These are phyloP conservation scores for Scomber scombrus DNA, from an alignment of 2,113 vertebrate genomes.

Conservation along the genomic window DNA sequence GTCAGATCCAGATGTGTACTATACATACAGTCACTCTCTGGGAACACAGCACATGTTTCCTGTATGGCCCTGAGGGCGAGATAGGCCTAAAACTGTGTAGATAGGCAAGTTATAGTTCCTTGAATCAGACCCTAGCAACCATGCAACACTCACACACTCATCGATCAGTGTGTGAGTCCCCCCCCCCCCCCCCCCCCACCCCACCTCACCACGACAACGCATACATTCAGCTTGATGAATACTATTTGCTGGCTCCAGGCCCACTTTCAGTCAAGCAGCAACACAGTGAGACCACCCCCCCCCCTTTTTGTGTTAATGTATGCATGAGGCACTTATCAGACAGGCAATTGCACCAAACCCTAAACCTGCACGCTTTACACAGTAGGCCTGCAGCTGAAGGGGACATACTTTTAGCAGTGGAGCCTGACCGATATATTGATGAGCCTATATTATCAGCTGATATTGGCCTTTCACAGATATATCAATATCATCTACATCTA, in stretches of 20 bases:
- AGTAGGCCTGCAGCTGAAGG: background rate
- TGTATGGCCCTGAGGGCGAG: background rate
- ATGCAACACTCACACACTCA: background rate
- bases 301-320: conserved; percentile 9
- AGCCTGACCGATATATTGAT: too few relatives aligned
- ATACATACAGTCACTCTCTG: conserved; percentile 21
- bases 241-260: conserved; percentile 48
- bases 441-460: too few relatives aligned
- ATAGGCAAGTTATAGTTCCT: conserved; percentile 23
- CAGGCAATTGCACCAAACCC: too few relatives aligned
- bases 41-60: conserved; percentile 44
- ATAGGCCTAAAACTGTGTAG: background rate
- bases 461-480: too few relatives aligned
- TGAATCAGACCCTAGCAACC: conserved; percentile 33
- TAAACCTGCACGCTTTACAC: background rate
- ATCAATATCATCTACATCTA: too few relatives aligned
- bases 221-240: conserved; percentile 26
- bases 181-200: background rate
- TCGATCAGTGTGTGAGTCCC: conserved; percentile 6
- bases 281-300: conserved; percentile 1
- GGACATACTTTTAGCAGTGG: background rate
- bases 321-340: conserved; percentile 18
- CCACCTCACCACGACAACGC: background rate
- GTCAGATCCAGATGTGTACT: background rate
- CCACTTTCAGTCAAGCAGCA: conserved; percentile 9